Percentiles rank a stretch among this genome's conserved stretches.
These are phyloP conservation scores for Donacobius atricapilla DNA, from an alignment of 2,113 vertebrate genomes.

Conservation along the genomic window DNA sequence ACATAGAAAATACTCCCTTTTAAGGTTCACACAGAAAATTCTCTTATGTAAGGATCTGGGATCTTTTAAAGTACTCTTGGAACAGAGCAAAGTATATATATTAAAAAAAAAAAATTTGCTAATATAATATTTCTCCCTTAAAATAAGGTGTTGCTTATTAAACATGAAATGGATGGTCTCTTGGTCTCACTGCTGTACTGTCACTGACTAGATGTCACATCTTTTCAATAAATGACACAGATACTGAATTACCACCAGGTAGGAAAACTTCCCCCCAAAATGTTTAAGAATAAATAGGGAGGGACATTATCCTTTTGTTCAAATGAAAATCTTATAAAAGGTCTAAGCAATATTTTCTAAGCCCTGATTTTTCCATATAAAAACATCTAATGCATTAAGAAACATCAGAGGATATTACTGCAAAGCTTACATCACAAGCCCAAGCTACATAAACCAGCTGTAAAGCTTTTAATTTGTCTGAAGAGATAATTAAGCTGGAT, in stretches of 20 bases:
- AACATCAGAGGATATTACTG: not conserved
- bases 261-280: not conserved
- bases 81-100: not conserved
- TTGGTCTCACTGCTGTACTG: not conserved
- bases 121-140: not conserved
- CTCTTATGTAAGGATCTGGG: not conserved
- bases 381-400: not conserved
- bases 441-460: slow-evolving; percentile 13
- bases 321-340: not conserved
- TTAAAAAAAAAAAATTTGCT: not conserved
- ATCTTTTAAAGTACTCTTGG: not conserved
- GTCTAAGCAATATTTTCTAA: not conserved
- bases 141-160: not conserved
- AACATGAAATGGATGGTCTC: not conserved
- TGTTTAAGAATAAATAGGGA: not conserved
- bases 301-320: not conserved
- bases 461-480: slow-evolving; percentile 55
- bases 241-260: not conserved
- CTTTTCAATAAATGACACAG: not conserved
- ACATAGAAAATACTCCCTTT: not conserved
- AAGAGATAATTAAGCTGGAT: slow-evolving; percentile 41
- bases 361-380: not conserved
- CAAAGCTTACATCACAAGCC: not conserved
- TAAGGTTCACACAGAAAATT: not conserved
- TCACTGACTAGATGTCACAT: not conserved